phyloP scores from a whole-genome alignment of 2,888 invertebrate genomes.

The Drosophila prostipennis region DNA sequence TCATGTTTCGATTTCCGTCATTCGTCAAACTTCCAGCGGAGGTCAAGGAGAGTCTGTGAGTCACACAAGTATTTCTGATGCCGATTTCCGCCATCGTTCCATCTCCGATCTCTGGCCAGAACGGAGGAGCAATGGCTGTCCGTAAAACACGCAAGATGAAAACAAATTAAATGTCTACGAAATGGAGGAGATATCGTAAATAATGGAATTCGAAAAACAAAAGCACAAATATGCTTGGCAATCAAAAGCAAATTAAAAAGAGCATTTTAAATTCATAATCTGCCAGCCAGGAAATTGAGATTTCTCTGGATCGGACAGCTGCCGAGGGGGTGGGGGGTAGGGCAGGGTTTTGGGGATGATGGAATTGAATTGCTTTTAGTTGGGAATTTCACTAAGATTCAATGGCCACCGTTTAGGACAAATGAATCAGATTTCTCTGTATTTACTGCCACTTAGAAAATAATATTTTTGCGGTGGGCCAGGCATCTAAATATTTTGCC shows the following conservation, averaged over 20 bases:
- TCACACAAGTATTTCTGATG: slow-evolving; percentile 58
- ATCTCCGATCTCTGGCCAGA: slow-evolving; percentile 17
- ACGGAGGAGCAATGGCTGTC: neutral
- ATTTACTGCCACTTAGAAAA: slow-evolving; percentile 38
- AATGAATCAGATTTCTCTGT: slow-evolving; percentile 14
- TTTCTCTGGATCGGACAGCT: slow-evolving; percentile 29
- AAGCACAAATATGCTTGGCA: slow-evolving; percentile 46
- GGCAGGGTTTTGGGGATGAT: neutral
- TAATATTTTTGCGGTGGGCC: slow-evolving; percentile 21
- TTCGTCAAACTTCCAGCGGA: slow-evolving; percentile 44
- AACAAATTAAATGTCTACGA: slow-evolving; percentile 49
- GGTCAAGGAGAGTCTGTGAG: slow-evolving; percentile 22
- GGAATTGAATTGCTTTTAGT: slow-evolving; percentile 21
- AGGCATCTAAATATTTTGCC: slow-evolving; percentile 14
- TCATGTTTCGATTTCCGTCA: slow-evolving; percentile 38
- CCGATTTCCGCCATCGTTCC: slow-evolving; percentile 16
- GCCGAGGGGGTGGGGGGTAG: neutral
- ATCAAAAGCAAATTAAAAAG: slow-evolving; percentile 66
- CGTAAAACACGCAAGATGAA: slow-evolving; percentile 39
- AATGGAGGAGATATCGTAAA: slow-evolving; percentile 38
- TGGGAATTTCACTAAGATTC: slow-evolving; percentile 15
- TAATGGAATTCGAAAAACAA: slow-evolving; percentile 54
- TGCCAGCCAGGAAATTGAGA: slow-evolving; percentile 37
- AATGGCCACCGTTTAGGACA: slow-evolving; percentile 16
- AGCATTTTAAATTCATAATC: slow-evolving; percentile 58